These are phyloP conservation scores for Larimichthys crocea DNA, from an alignment of 2,113 vertebrate genomes.

Conservation along the genomic window DNA sequence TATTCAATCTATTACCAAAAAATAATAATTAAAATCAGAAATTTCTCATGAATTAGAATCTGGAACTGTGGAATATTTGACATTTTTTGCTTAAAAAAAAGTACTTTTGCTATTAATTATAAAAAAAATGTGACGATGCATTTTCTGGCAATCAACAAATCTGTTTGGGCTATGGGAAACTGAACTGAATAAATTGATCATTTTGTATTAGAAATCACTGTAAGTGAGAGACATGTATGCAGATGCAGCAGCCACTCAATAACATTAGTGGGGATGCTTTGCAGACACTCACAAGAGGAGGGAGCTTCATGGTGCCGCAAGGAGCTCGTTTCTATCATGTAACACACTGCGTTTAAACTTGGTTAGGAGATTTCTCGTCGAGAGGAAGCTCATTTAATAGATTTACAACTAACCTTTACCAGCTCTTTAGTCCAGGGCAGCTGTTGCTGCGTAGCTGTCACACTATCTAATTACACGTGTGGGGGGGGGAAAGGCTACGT, in stretches of 20 bases:
- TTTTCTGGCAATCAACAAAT: neutral
- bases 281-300: constrained; percentile 17
- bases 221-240: constrained; percentile 5
- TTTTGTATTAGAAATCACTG: neutral
- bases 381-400: neutral
- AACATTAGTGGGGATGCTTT: constrained; percentile 9
- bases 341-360: neutral
- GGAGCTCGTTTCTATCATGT: constrained; percentile 10
- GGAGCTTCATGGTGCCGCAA: constrained; percentile 9
- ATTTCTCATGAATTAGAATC: neutral
- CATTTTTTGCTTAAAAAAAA: too few relatives aligned
- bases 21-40: neutral
- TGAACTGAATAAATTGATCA: neutral
- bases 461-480: too few relatives aligned
- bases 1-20: neutral
- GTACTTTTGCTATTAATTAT: too few relatives aligned
- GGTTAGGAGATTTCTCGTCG: neutral
- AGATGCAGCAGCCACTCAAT: neutral
- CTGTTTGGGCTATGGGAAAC: neutral
- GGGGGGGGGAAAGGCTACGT: neutral
- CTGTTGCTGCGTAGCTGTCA: constrained; percentile 28
- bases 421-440: neutral
- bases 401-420: neutral
- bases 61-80: neutral
- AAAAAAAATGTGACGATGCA: too few relatives aligned